Evolutionary conservation across 2,888 invertebrate species (phyloP), one percentile per base, ranked within the genome.

Genomic region (Noctua fimbriata): DNA sequence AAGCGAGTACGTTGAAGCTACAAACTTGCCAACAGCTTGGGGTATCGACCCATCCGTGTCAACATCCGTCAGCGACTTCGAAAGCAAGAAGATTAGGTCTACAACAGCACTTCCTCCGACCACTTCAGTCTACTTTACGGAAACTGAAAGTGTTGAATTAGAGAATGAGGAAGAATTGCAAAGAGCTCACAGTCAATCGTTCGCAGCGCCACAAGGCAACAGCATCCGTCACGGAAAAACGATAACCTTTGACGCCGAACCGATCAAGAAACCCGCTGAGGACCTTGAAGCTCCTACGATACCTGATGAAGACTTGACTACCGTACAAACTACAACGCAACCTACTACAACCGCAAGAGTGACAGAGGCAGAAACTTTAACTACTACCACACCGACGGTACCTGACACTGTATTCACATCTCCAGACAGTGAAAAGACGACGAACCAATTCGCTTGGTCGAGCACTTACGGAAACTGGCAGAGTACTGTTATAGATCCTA

Each of bases 401-500:
- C 86, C 92, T 47, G 93, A 92, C 60, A 93, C 92, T 79, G 87
- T 94, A 69, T 96, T 96, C 79, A 97, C 96, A 52, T 95, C 95
- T 2, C 94, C 96, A 0, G 96, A 95, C 67, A 92, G 87, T 70
- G 95, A 95, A 1, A 96, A 94, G 79, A 93, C 96, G 3, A 98
- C 94, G 4, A 94, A 93, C 92, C 89, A 97, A 95, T 89, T 89
- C 21, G 28, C 97, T 95, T 94, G 96, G 96, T 93, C 96, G 2
- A 96, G 93, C 65, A 95, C 94, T 60, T 96, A 93, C 76, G 95
- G 95, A 52, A 95, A 97, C 70, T 98, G 98, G 98, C 97, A 97
- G 76, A 98, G 98, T 71, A 98, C 98, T 0, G 97, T 98, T 18
- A 97, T 98, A 14, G 98, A 98, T 92, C 98, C 98, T 0, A 97